These are phyloP conservation scores for Heloderma charlesbogerti DNA, from an alignment of 2,113 vertebrate genomes.

Conservation along the genomic window DNA sequence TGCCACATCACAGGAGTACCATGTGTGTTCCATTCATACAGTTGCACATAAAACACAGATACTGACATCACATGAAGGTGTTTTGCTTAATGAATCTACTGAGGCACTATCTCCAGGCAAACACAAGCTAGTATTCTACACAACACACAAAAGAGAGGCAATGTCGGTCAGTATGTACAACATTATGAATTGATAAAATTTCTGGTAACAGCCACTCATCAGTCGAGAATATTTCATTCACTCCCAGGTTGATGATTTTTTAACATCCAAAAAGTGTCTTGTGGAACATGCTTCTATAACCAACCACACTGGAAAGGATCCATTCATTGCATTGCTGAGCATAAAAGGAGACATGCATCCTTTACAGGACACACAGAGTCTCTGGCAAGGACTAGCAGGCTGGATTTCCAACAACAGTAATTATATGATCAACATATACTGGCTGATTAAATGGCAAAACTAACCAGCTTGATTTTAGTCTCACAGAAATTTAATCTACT, in stretches of 20 bases:
- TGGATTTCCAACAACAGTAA: constrained; percentile 75
- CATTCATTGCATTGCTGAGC: constrained; percentile 53
- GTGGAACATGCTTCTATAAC: constrained; percentile 36
- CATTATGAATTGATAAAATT: not conserved
- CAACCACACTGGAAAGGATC: constrained; percentile 19
- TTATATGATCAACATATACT: constrained; percentile 74
- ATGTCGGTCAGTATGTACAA: constrained; percentile 24
- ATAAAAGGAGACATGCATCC: constrained; percentile 37
- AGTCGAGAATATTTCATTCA: constrained; percentile 31
- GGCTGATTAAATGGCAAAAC: constrained; percentile 76
- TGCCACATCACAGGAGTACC: constrained; percentile 60
- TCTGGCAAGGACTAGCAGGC: constrained; percentile 81
- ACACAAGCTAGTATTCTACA: constrained; percentile 40
- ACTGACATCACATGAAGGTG: constrained; percentile 49
- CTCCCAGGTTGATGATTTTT: constrained; percentile 34
- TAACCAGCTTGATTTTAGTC: constrained; percentile 75
- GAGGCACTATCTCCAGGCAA: constrained; percentile 46
- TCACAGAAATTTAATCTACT: constrained; percentile 72
- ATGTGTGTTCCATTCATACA: constrained; percentile 64
- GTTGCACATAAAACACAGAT: constrained; percentile 60
- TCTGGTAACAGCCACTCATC: constrained; percentile 9
- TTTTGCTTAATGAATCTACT: constrained; percentile 51
- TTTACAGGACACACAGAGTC: constrained; percentile 62
- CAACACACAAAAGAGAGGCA: constrained; percentile 24
- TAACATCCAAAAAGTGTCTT: constrained; percentile 28